Percentiles rank a stretch among this genome's conserved stretches.
Evolutionary conservation across 2,113 vertebrate genomes (phyloP).

Genomic region (Otolemur garnettii): DNA sequence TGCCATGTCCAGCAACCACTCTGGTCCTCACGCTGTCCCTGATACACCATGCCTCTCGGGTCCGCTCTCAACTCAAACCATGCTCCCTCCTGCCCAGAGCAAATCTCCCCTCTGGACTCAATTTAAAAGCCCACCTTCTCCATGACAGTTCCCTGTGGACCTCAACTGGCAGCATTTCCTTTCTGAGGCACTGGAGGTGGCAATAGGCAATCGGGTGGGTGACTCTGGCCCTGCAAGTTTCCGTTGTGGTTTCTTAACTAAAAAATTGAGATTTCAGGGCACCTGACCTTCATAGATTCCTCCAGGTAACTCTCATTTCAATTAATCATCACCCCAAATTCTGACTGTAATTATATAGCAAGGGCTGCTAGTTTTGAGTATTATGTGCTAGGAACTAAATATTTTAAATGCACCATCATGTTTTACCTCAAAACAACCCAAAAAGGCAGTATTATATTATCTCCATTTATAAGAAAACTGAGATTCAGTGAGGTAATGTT

Average conservation of each 20-base stretch:
- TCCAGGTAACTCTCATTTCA: background rate
- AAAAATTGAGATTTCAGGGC: background rate
- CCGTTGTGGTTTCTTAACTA: background rate
- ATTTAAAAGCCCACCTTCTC: background rate
- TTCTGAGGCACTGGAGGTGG: background rate
- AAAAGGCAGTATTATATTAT: background rate
- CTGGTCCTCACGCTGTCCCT: background rate
- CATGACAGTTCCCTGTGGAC: too few species aligned
- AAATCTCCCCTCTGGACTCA: background rate
- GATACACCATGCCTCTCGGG: background rate
- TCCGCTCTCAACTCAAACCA: background rate
- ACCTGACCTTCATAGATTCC: background rate
- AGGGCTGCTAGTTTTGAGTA: background rate
- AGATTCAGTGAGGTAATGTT: background rate
- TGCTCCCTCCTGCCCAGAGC: background rate
- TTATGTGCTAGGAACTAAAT: background rate
- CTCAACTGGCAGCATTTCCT: background rate
- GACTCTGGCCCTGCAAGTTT: background rate
- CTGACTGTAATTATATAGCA: background rate
- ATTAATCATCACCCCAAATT: background rate
- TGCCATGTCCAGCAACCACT: rapidly evolving
- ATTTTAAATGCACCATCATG: background rate
- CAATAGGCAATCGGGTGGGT: background rate
- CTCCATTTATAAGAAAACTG: background rate
- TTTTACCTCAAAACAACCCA: background rate